Conservation (phyloP, 1,140 invertebrate genomes). For the Ceratitis capitata region DNA sequence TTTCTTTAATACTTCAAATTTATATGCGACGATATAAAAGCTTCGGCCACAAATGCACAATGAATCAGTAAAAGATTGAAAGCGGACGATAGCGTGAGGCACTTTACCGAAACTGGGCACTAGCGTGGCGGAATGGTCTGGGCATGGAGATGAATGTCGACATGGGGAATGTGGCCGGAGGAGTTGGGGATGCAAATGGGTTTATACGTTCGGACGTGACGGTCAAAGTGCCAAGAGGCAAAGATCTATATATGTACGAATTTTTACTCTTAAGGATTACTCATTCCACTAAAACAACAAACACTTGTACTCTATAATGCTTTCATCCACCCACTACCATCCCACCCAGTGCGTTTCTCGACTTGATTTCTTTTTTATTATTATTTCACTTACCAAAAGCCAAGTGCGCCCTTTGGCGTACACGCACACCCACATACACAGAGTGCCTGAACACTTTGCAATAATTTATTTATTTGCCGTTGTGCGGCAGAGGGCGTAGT, state of each 20-base stretch:
- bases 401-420: neutral
- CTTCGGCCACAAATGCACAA: neutral
- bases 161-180: neutral
- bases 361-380: neutral
- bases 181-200: neutral
- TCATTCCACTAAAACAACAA: neutral
- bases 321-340: neutral
- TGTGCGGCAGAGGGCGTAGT: neutral
- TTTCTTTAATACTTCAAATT: constrained; percentile 59
- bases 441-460: too few relatives aligned
- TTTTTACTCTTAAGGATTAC: neutral
- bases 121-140: too few relatives aligned
- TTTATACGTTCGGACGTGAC: neutral
- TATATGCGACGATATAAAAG: constrained; percentile 31
- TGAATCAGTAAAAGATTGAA: neutral
- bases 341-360: neutral
- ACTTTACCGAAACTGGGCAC: too few relatives aligned
- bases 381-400: neutral
- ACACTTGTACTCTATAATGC: neutral
- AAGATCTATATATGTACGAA: neutral
- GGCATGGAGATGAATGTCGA: too few relatives aligned
- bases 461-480: too few relatives aligned
- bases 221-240: neutral
- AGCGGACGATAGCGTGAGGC: neutral
- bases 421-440: neutral